Evolutionary conservation across 2,113 vertebrate genomes (phyloP), one percentile per base, ranked within the genome.

Genomic region (Uropsilus gracilis): DNA sequence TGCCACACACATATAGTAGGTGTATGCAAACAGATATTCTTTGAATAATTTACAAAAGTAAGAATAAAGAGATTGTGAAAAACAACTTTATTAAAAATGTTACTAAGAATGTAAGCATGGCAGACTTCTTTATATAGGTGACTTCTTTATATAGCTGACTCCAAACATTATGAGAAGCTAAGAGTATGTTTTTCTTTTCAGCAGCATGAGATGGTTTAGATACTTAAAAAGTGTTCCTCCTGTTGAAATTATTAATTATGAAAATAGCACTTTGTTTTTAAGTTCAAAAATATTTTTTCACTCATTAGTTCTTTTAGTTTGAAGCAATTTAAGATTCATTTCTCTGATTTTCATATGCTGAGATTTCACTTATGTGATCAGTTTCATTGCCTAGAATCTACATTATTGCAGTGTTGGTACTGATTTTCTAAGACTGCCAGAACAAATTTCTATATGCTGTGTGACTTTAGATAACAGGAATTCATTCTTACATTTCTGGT

Each of bases 231-330:
- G 75, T 69, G 83, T 53, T 81, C 69, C 78, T 39, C 37, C 75
- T 94, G 0, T 88, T 72, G 39, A 88, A 93, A 88, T 85, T 46
- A 63, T 50, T 76, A 57, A 63, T 46, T 32, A 6, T 22, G 86
- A 87, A 63, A 34, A 75, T 77, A 22, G 66, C n/a, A n/a, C 71
- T 81, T 78, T 57, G 11, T 88, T 88, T 89, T 75, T 90, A 42
- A 64, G 13, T 28, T 91, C n/a, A 89, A 37, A 80, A 88, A n/a
- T 75, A 26, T 14, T 18, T 90, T 92, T 94, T 94, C 10, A 66
- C 12, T 72, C 42, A 71, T 4, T 75, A 59, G 42, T 72, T 87
- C 46, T 72, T 87, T 39, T 75, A 80, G 46, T 86, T 85, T 78
- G 44, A 88, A 42, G 76, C 64, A 59, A 42, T 94, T 90, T 34